Evolutionary conservation across 2,797 vertebrate genomes (phyloP).

Genomic region (Masticophis lateralis): DNA sequence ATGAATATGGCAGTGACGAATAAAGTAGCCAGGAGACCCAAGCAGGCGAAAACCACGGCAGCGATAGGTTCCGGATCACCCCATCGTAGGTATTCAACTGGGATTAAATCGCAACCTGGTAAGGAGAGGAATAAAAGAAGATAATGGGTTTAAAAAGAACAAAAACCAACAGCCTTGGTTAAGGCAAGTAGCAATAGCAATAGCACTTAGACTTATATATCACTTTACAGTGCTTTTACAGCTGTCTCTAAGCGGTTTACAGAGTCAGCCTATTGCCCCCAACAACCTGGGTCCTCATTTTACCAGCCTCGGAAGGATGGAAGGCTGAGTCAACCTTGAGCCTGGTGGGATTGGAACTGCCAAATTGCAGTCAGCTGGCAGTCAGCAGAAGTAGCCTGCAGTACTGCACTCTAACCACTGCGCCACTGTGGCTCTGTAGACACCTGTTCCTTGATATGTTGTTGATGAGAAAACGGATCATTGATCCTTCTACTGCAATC

Average conservation of each 20-base stretch:
- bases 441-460: background rate
- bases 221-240: no score
- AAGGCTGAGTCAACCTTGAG: no score
- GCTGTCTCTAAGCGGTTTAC: no score
- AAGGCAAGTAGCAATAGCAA: background rate
- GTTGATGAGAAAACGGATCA: background rate
- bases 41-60: conserved; percentile 93
- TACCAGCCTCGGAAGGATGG: no score
- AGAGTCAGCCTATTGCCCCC: no score
- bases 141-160: background rate
- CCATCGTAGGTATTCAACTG: conserved; percentile 94
- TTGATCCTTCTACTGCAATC: background rate
- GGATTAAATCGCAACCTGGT: conserved; percentile 90
- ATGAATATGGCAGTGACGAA: conserved; percentile 94
- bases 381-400: no score
- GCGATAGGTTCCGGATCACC: conserved; percentile 96
- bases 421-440: background rate
- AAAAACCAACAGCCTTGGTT: background rate
- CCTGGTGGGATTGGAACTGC: no score
- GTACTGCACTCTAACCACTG: no score
- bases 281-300: no score
- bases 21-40: conserved; percentile 90
- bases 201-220: no score
- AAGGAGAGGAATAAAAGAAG: background rate
- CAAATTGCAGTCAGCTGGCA: no score